Percentiles rank a stretch among this genome's conserved stretches.
phyloP scores from a whole-genome alignment of 2,888 invertebrate genomes.

The Morpho deidamia region DNA sequence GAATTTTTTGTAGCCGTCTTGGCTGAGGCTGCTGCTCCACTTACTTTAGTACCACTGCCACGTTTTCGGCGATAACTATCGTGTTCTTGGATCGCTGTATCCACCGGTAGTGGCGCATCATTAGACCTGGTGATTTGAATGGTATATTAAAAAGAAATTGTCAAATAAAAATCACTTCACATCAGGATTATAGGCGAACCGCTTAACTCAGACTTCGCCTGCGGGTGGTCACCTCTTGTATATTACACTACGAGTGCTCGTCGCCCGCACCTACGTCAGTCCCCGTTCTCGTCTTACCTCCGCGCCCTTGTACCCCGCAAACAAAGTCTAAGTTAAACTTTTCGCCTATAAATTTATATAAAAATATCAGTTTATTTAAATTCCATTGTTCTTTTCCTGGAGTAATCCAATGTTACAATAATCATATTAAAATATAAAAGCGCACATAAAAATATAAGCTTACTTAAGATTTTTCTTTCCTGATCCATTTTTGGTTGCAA shows the following conservation, averaged over 20 bases:
- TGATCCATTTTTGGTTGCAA: conserved; percentile 65
- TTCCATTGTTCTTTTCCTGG: no score
- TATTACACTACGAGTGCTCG: no score
- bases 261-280: no score
- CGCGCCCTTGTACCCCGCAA: no score
- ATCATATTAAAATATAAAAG: no score
- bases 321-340: no score
- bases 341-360: background rate
- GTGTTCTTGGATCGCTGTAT: conserved; percentile 48
- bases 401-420: no score
- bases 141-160: background rate
- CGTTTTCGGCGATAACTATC: conserved; percentile 60
- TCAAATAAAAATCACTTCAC: no score
- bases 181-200: no score
- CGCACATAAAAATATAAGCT: conserved; percentile 26
- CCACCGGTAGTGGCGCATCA: conserved; percentile 53
- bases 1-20: conserved; percentile 68
- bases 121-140: conserved; percentile 42
- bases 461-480: conserved; percentile 71
- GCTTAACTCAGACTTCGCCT: no score
- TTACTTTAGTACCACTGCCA: conserved; percentile 65
- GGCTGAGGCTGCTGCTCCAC: conserved; percentile 67
- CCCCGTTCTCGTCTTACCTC: no score
- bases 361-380: background rate
- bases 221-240: no score